Evolutionary conservation across 1,140 invertebrate genomes (phyloP), one percentile per base, ranked within the genome.

Genomic region (Drosophila bipectinata): DNA sequence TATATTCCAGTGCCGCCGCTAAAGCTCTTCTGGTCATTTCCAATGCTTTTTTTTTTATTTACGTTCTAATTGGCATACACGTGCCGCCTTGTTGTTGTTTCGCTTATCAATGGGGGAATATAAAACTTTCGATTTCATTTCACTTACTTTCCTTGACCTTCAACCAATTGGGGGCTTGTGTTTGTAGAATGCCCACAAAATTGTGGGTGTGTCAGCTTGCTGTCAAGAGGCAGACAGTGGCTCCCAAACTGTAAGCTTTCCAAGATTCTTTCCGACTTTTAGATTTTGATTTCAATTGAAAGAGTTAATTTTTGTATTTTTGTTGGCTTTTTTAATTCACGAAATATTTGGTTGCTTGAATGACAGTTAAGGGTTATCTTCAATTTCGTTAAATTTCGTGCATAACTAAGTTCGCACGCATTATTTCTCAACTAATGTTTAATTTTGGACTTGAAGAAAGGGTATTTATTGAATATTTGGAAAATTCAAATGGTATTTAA

Each of bases 341-440:
- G n/a, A 59, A 26, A n/a, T 63, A 15, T 53, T 18, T 69, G 26
- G n/a, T 8, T 41, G n/a, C 39, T 12, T 30, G 68, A 68, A 69
- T 30, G 67, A 56, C 57, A 55, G 59, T 51, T 41, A 52, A 32
- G 44, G 44, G 28, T 55, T 18, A 21, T 39, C 48, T 32, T 24
- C 30, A 52, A 68, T 85, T 85, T 55, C 82, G 52, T 30, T 39
- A 75, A 82, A 53, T 74, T 57, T 85, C 81, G 82, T 85, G 81
- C 73, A 82, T 75, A 87, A 72, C 74, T 30, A 37, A 66, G 71
- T 75, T 57, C 69, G 69, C 81, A 87, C 82, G 78, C 63, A 44
- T 30, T 66, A 78, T 81, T 85, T 81, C 82, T 30, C 81, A 74
- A 85, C 44, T 74, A 28, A 34, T 52, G 34, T 52, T 54, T 48